Percentiles rank a stretch among this genome's conserved stretches.
Evolutionary conservation across 2,797 vertebrate species (phyloP).

Genomic region (Scolopax bukidnonensis): DNA sequence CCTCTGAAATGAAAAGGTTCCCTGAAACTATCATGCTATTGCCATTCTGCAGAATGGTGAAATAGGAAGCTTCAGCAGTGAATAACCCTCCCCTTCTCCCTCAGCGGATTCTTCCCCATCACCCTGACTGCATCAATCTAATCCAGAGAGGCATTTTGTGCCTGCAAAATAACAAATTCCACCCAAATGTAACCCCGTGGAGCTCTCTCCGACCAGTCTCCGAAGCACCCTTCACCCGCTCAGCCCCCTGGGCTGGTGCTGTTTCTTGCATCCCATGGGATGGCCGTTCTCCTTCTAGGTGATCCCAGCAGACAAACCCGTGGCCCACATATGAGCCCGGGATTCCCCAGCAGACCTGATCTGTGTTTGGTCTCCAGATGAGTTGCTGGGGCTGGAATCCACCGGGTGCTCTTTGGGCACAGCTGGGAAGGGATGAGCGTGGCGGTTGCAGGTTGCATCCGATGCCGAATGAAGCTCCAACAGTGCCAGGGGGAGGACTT

Average conservation of each 20-base stretch:
- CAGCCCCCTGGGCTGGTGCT: neutral
- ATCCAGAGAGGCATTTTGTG: neutral
- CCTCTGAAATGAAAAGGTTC: constrained; percentile 5
- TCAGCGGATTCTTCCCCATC: fast-evolving
- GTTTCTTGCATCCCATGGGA: neutral
- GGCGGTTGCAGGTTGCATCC: fast-evolving
- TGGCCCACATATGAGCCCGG: fast-evolving
- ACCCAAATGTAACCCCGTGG: fast-evolving
- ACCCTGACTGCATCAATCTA: neutral
- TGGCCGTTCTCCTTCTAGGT: fast-evolving
- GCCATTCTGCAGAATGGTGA: neutral
- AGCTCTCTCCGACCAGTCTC: neutral
- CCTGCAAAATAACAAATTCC: neutral
- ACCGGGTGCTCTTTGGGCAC: fast-evolving
- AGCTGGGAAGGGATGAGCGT: neutral
- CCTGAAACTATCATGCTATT: neutral
- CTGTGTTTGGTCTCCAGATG: fast-evolving
- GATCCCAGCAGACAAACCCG: neutral
- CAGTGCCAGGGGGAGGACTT: neutral
- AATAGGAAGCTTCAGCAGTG: neutral
- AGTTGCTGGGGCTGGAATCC: neutral
- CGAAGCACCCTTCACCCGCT: fast-evolving
- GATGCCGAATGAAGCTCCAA: fast-evolving
- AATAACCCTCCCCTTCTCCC: neutral
- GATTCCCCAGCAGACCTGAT: neutral